phyloP scores from a whole-genome alignment of 2,888 invertebrate genomes.

The Halictus ligatus region DNA sequence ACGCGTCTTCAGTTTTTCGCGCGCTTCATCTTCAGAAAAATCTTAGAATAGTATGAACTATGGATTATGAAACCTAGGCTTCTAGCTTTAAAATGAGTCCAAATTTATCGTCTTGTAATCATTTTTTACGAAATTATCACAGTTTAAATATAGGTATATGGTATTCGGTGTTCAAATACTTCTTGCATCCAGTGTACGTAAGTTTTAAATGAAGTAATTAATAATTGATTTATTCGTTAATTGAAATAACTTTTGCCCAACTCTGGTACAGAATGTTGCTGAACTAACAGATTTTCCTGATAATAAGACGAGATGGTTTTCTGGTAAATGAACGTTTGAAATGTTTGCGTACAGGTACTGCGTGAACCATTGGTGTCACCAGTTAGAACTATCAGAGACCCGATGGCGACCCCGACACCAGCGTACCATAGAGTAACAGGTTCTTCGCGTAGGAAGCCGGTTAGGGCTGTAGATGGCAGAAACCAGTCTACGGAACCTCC shows the following conservation, averaged over 20 bases:
- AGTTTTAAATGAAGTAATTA: background rate
- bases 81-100: no score
- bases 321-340: constrained; percentile 2
- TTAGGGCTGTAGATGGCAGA: constrained; percentile 84
- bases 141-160: no score
- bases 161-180: no score
- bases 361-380: constrained; percentile 82
- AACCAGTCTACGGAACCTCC: constrained; percentile 85
- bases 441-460: constrained; percentile 84
- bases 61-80: no score
- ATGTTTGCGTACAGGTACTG: constrained; percentile 75
- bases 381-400: constrained; percentile 83
- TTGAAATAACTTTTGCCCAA: background rate
- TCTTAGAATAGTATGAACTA: no score
- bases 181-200: background rate
- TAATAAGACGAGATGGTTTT: background rate
- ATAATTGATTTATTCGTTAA: background rate
- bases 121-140: no score
- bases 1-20: no score
- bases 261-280: background rate
- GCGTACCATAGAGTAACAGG: constrained; percentile 82
- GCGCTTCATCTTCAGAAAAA: no score
- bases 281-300: background rate
- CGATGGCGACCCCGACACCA: constrained; percentile 79
- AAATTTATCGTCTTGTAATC: no score